A percentile compares a stretch with the other conserved stretches of the same genome.
phyloP scores from a whole-genome alignment of 2,797 vertebrate genomes.

The Calcarius lapponicus region DNA sequence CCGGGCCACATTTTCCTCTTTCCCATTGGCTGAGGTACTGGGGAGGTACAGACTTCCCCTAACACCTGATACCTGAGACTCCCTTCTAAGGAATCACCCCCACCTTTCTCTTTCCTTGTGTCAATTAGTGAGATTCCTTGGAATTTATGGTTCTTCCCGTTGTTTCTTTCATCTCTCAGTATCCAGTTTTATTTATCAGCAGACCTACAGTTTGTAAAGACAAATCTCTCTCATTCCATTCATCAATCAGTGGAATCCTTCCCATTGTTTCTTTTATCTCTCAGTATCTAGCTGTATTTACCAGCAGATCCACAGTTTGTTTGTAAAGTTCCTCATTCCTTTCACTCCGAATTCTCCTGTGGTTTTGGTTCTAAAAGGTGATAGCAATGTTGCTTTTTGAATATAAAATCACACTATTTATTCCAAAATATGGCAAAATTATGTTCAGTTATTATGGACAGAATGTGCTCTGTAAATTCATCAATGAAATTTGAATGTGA shows the following conservation, averaged over 20 bases:
- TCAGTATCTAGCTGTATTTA: background rate
- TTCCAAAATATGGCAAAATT: background rate
- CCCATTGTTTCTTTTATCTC: background rate
- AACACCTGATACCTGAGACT: fast-evolving
- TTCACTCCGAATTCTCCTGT: background rate
- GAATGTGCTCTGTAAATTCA: background rate
- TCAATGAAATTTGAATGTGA: background rate
- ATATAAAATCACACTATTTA: background rate
- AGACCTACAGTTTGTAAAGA: background rate
- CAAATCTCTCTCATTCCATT: background rate
- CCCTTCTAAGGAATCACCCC: background rate
- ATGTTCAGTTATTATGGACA: background rate
- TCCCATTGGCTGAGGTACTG: background rate
- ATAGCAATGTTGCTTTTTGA: background rate
- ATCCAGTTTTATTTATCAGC: background rate
- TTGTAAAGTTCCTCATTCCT: background rate
- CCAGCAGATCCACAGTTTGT: background rate
- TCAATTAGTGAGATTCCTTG: background rate
- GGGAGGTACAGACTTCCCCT: background rate
- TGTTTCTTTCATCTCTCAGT: background rate
- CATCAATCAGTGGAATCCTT: background rate
- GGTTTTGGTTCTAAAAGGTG: background rate
- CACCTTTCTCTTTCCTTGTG: background rate
- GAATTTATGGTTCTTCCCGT: background rate
- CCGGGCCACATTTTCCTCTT: background rate